phyloP scores from a whole-genome alignment of 2,113 vertebrate species.

The Prochilodus magdalenae region DNA sequence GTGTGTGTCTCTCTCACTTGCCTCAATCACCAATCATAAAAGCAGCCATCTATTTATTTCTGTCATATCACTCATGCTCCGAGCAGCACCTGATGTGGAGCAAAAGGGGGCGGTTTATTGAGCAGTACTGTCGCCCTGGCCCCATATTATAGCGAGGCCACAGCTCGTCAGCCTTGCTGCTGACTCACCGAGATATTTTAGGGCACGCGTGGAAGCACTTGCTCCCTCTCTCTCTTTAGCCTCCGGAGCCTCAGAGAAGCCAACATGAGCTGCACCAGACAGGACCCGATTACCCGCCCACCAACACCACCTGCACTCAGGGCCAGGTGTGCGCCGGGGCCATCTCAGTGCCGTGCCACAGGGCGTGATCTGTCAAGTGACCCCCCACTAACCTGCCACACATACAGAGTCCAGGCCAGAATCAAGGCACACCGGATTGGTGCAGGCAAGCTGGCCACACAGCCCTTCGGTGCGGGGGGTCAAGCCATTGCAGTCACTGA shows the following conservation, averaged over 20 bases:
- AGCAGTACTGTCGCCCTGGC: constrained; percentile 22
- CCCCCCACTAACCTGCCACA: background rate
- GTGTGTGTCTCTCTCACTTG: background rate
- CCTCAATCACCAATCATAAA: constrained; percentile 19
- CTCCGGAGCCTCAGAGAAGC: constrained; percentile 18
- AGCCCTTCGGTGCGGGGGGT: constrained; percentile 18
- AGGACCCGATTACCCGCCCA: background rate
- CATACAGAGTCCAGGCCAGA: background rate
- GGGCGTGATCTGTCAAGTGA: background rate
- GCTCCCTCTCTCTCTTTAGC: background rate
- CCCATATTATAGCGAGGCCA: constrained; percentile 35
- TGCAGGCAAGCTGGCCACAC: constrained; percentile 13
- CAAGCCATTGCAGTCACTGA: constrained; percentile 49
- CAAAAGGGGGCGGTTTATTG: constrained; percentile 14
- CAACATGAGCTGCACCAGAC: background rate
- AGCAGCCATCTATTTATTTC: constrained; percentile 23
- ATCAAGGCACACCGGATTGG: background rate
- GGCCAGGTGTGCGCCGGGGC: background rate
- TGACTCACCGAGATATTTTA: constrained; percentile 56
- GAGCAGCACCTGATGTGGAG: constrained; percentile 33
- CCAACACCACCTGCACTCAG: constrained; percentile 7
- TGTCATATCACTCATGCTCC: constrained; percentile 19
- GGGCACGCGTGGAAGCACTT: constrained; percentile 27
- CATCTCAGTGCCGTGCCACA: background rate
- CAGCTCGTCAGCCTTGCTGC: constrained; percentile 34